Evolutionary conservation across 2,797 vertebrate species (phyloP).

Genomic region (Sciurus vulgaris): DNA sequence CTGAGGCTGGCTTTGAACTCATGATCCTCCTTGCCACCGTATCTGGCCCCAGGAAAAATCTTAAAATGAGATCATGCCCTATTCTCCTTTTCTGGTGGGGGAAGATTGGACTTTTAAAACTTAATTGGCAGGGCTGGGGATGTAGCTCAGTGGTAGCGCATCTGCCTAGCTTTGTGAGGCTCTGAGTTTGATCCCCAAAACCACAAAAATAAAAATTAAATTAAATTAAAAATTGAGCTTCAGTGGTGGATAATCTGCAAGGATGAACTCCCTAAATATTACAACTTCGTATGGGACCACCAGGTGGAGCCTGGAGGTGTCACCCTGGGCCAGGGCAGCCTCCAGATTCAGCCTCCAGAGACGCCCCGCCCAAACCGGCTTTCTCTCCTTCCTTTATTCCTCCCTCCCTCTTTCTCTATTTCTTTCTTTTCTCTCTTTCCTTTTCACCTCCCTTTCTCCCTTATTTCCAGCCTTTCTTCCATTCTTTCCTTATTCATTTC

Average conservation of each 20-base stretch:
- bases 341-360: not conserved
- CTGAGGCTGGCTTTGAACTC: too few relatives aligned
- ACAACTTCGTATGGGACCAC: not conserved
- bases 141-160: not conserved
- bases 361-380: not conserved
- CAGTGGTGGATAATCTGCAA: not conserved
- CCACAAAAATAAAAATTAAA: not conserved
- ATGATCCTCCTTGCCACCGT: too few relatives aligned
- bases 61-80: not conserved
- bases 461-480: too few relatives aligned
- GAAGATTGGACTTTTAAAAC: not conserved
- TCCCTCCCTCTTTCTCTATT: rapidly evolving
- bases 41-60: too few relatives aligned
- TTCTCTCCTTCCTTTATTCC: too few relatives aligned
- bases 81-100: not conserved
- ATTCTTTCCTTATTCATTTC: too few relatives aligned
- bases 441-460: rapidly evolving
- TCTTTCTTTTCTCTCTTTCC: rapidly evolving
- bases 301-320: not conserved
- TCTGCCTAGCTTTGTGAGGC: not conserved
- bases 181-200: not conserved
- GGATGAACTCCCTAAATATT: not conserved
- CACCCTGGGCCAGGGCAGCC: too few relatives aligned
- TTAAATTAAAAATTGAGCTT: not conserved
- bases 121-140: not conserved